These are phyloP conservation scores for Mesochorus sp. DNA, from an alignment of 2,888 invertebrate species.

Conservation along the genomic window DNA sequence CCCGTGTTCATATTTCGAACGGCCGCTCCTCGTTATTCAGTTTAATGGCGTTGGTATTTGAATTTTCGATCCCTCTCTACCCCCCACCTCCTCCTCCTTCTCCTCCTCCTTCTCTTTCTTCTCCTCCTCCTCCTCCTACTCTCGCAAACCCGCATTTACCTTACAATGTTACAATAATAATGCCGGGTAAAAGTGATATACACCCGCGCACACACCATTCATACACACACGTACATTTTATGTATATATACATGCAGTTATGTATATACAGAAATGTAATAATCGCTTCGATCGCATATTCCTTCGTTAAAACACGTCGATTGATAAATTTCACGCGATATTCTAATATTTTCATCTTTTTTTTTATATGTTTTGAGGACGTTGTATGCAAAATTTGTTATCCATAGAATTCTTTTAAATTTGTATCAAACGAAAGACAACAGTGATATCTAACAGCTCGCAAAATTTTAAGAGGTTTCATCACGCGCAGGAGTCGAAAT, in stretches of 20 bases:
- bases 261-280: not conserved
- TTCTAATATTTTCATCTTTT: not conserved
- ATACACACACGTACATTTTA: no score
- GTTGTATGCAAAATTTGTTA: no score
- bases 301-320: constrained; percentile 7
- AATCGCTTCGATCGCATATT: not conserved
- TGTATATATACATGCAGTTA: not conserved
- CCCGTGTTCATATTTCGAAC: constrained; percentile 82
- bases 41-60: constrained; percentile 81
- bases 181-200: constrained; percentile 24
- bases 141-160: constrained; percentile 32
- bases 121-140: not conserved
- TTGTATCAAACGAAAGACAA: no score
- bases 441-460: no score
- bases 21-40: constrained; percentile 81
- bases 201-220: not conserved
- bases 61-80: constrained; percentile 79
- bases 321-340: constrained; percentile 15
- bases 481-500: no score
- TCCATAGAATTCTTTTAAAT: no score
- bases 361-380: no score
- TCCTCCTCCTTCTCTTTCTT: not conserved
- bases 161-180: constrained; percentile 63
- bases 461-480: no score
- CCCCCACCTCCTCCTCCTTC: not conserved